A percentile compares a stretch with the other conserved stretches of the same genome.
Evolutionary conservation across 2,797 vertebrate species (phyloP).

Genomic region (Clangula hyemalis): DNA sequence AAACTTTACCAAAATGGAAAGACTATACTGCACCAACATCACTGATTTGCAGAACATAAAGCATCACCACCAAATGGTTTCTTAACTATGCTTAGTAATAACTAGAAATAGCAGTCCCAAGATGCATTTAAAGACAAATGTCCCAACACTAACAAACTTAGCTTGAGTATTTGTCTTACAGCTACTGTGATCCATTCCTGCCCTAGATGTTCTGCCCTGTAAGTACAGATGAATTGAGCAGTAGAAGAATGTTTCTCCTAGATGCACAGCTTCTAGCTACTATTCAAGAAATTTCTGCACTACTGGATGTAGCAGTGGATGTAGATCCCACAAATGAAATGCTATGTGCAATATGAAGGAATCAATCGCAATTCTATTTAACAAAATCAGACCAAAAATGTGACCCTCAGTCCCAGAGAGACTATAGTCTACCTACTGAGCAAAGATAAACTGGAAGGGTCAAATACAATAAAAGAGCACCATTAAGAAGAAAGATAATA

Average conservation of each 20-base stretch:
- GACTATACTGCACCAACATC: not conserved
- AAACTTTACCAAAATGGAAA: not conserved
- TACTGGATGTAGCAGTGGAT: not conserved
- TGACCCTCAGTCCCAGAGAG: not conserved
- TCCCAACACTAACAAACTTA: not conserved
- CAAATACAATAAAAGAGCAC: not conserved
- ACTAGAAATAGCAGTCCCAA: not conserved
- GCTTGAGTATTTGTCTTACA: not conserved
- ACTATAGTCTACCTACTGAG: not conserved
- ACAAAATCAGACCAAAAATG: not conserved
- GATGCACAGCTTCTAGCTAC: not conserved
- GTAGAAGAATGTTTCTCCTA: not conserved
- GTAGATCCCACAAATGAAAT: not conserved
- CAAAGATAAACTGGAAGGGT: not conserved
- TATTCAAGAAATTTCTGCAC: not conserved
- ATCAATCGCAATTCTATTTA: not conserved
- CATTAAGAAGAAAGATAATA: not conserved
- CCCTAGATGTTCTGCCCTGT: too few relatives aligned
- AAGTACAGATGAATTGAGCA: not conserved
- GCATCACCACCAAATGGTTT: not conserved
- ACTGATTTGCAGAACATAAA: not conserved
- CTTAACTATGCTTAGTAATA: too few relatives aligned
- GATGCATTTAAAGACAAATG: not conserved
- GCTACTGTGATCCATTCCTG: not conserved
- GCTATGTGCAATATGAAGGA: not conserved